Percentiles rank a stretch among this genome's conserved stretches.
Conservation (phyloP, 2,797 vertebrate genomes). For the Lagodon rhomboides region DNA sequence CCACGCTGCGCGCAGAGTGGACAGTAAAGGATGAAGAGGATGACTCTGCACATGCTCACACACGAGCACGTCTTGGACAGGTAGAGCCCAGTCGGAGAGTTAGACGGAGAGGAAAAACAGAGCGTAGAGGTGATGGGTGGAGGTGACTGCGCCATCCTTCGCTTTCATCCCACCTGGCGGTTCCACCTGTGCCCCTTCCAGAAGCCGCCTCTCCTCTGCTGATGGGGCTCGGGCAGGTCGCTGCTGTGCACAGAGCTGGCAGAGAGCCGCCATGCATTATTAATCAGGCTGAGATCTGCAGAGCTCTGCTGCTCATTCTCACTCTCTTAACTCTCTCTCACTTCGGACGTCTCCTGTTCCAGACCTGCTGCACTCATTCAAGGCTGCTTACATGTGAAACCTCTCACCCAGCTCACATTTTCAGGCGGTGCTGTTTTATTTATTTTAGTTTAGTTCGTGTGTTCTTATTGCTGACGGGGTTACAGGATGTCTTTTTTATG, state of each 20-base stretch:
- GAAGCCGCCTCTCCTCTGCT: constrained; percentile 49
- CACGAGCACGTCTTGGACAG: neutral
- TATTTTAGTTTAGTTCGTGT: neutral
- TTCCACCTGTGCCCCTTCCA: constrained; percentile 67
- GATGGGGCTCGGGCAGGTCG: constrained; percentile 53
- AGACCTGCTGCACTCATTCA: constrained; percentile 36
- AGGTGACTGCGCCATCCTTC: constrained; percentile 71
- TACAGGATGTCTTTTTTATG: neutral
- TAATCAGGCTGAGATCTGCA: constrained; percentile 72
- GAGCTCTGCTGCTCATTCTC: constrained; percentile 45
- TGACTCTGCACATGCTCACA: constrained; percentile 27
- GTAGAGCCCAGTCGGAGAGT: constrained; percentile 39
- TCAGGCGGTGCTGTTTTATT: constrained; percentile 37
- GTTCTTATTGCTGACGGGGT: neutral
- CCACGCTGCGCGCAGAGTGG: neutral
- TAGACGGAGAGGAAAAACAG: constrained; percentile 8
- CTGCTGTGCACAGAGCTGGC: constrained; percentile 56
- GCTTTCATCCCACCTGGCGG: constrained; percentile 69
- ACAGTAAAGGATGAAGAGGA: constrained; percentile 19
- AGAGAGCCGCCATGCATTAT: constrained; percentile 69
- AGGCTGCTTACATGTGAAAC: constrained; percentile 38
- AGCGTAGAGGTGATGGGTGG: constrained; percentile 52
- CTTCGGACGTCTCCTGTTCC: constrained; percentile 14
- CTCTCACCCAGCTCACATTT: constrained; percentile 28
- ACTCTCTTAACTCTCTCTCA: constrained; percentile 33